A percentile compares a stretch with the other conserved stretches of the same genome.
Evolutionary conservation across 2,113 vertebrate genomes (phyloP).

Genomic region (Glaucomys volans): DNA sequence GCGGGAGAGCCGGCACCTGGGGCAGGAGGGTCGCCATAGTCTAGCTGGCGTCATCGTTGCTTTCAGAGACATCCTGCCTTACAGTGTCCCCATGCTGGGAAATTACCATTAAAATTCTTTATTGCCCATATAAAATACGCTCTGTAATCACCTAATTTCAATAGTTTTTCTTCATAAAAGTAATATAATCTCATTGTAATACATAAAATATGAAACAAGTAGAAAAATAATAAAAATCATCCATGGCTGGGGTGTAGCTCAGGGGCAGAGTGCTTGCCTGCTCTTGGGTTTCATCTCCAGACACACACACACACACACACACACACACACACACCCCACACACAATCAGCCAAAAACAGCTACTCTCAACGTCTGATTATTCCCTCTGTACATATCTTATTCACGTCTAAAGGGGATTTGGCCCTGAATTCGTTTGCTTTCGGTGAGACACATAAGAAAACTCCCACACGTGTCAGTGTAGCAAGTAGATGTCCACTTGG

Average conservation of each 20-base stretch:
- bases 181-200: not conserved
- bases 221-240: not conserved
- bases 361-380: no score
- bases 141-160: not conserved
- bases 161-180: constrained; percentile 24
- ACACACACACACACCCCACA: no score
- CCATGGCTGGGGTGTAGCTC: no score
- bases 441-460: not conserved
- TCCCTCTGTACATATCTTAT: no score
- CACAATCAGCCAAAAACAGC: not conserved
- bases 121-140: not conserved
- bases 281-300: not conserved
- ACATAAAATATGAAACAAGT: not conserved
- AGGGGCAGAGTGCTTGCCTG: no score
- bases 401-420: not conserved
- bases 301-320: no score
- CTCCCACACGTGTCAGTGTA: fast-evolving
- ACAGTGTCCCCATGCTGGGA: not conserved
- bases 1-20: no score
- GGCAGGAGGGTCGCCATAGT: no score
- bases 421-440: not conserved
- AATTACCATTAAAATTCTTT: not conserved
- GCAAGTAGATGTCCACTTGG: not conserved
- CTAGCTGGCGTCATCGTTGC: no score
- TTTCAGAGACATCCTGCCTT: not conserved